These are phyloP conservation scores for Rotaria macrura DNA, from an alignment of 2,888 invertebrate species.

Conservation along the genomic window DNA sequence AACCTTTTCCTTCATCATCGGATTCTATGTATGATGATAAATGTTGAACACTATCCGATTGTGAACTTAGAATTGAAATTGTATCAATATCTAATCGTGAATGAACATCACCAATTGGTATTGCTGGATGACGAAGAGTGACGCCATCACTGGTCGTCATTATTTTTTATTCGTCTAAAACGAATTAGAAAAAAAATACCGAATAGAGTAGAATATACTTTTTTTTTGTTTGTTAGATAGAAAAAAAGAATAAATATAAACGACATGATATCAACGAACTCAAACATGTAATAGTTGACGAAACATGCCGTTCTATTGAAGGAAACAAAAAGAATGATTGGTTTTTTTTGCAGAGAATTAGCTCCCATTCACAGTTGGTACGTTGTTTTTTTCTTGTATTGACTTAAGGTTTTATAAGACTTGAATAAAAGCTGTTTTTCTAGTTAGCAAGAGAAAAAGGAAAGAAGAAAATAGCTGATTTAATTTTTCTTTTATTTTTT, in stretches of 20 bases:
- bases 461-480: background rate
- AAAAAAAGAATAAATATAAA: background rate
- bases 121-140: background rate
- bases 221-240: no score
- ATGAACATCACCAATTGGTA: background rate
- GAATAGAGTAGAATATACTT: no score
- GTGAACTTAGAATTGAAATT: conserved; percentile 5
- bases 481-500: background rate
- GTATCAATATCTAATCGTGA: conserved; percentile 2
- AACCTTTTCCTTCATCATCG: background rate
- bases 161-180: background rate
- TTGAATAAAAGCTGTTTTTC: background rate
- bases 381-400: background rate
- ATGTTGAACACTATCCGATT: conserved; percentile 21
- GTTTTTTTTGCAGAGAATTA: no score
- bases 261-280: background rate
- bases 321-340: no score
- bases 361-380: no score
- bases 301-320: no score
- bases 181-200: background rate
- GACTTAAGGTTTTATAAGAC: background rate
- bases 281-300: no score
- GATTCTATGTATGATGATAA: conserved; percentile 13
- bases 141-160: conserved; percentile 15
- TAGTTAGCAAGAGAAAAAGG: background rate